These are phyloP conservation scores for Copidosoma floridanum DNA, from an alignment of 1,140 invertebrate species.

Conservation along the genomic window DNA sequence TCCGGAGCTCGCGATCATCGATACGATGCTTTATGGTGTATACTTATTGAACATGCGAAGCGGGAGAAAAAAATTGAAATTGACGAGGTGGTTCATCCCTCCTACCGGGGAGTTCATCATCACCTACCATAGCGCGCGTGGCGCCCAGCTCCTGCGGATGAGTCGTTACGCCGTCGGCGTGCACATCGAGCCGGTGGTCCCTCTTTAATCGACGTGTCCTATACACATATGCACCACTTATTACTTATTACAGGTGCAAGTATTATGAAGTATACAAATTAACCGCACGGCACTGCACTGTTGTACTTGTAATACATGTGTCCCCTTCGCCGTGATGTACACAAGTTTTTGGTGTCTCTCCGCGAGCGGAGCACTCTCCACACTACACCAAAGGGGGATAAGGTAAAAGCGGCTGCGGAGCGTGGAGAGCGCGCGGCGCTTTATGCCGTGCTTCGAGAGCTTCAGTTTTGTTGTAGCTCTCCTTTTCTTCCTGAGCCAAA, in stretches of 20 bases:
- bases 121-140: conserved; percentile 17
- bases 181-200: conserved; percentile 1
- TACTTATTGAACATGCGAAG: background rate
- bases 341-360: no score
- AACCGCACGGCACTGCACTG: no score
- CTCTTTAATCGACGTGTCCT: no score
- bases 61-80: background rate
- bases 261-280: no score
- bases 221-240: no score
- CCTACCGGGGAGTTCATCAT: background rate
- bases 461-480: background rate
- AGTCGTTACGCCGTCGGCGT: background rate
- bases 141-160: conserved; percentile 6
- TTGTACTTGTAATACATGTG: no score
- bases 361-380: no score
- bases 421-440: background rate
- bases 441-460: background rate
- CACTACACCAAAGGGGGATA: no score
- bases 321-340: no score
- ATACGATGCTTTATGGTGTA: background rate
- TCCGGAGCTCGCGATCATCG: background rate
- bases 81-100: background rate
- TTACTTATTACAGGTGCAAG: no score
- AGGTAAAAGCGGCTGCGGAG: background rate
- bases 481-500: background rate